Evolutionary conservation across 2,888 invertebrate species (phyloP).

Genomic region (Xylocampa areola): DNA sequence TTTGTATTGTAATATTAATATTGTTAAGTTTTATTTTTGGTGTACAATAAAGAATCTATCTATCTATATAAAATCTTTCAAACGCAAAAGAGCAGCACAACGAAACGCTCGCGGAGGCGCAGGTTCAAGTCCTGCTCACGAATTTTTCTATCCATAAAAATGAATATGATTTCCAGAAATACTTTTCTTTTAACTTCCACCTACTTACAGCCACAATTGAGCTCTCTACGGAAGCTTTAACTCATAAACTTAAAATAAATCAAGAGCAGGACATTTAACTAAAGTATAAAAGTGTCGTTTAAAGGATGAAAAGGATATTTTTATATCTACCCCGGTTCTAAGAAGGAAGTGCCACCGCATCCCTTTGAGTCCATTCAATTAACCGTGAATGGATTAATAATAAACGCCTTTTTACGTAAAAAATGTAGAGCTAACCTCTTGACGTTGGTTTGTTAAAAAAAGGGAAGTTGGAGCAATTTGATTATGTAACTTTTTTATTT

Average conservation of each 20-base stretch:
- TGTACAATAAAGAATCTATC: no score
- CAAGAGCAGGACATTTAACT: conserved; percentile 53
- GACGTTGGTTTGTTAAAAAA: conserved; percentile 9
- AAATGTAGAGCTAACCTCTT: conserved; percentile 35
- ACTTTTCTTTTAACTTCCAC: conserved; percentile 1
- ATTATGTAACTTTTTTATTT: background rate
- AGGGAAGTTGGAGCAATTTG: background rate
- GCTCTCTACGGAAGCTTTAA: conserved; percentile 51
- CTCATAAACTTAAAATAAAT: conserved; percentile 53
- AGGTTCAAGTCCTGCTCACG: no score
- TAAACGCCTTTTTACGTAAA: conserved; percentile 31
- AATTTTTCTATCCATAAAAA: no score
- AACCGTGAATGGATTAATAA: conserved; percentile 54
- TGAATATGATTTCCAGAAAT: background rate
- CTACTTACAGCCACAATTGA: conserved; percentile 10
- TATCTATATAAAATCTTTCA: no score
- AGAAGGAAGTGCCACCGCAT: conserved; percentile 73
- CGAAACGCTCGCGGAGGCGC: no score
- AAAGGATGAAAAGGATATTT: conserved; percentile 58
- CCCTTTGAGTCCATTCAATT: conserved; percentile 56
- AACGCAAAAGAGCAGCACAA: no score
- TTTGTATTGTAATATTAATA: no score
- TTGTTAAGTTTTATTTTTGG: no score
- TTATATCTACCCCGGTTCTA: conserved; percentile 65
- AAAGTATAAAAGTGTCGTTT: conserved; percentile 48